phyloP scores from a whole-genome alignment of 1,140 invertebrate genomes.

The Spodoptera litura region DNA sequence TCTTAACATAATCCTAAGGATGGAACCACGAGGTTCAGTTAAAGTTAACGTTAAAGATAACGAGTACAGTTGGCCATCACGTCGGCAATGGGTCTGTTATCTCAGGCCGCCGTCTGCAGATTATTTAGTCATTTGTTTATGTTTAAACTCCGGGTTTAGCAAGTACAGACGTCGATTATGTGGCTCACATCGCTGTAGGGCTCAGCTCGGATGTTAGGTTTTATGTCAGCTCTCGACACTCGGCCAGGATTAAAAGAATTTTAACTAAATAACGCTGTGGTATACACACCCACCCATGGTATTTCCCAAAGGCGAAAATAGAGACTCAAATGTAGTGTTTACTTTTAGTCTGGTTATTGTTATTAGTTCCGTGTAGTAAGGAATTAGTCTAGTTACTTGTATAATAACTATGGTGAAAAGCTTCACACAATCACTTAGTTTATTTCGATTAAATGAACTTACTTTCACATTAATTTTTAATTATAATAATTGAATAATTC shows the following conservation, averaged over 20 bases:
- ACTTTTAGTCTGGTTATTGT: too few relatives aligned
- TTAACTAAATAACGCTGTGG: neutral
- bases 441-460: too few relatives aligned
- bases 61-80: constrained; percentile 40
- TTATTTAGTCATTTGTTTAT: constrained; percentile 43
- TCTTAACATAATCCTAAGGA: constrained; percentile 44
- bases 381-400: too few relatives aligned
- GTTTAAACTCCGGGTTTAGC: constrained; percentile 40
- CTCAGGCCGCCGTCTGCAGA: constrained; percentile 40
- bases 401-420: too few relatives aligned
- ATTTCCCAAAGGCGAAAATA: too few relatives aligned
- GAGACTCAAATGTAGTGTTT: too few relatives aligned
- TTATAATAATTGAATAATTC: too few relatives aligned
- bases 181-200: neutral
- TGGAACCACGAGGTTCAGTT: constrained; percentile 4
- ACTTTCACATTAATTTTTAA: too few relatives aligned
- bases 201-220: neutral
- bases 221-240: neutral
- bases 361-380: too few relatives aligned
- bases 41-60: constrained; percentile 50
- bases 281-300: too few relatives aligned
- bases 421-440: too few relatives aligned
- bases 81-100: constrained; percentile 52
- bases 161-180: constrained; percentile 46
- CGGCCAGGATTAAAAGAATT: neutral